Evolutionary conservation across 2,797 vertebrate species (phyloP).

Genomic region (Steatocranus sp.): DNA sequence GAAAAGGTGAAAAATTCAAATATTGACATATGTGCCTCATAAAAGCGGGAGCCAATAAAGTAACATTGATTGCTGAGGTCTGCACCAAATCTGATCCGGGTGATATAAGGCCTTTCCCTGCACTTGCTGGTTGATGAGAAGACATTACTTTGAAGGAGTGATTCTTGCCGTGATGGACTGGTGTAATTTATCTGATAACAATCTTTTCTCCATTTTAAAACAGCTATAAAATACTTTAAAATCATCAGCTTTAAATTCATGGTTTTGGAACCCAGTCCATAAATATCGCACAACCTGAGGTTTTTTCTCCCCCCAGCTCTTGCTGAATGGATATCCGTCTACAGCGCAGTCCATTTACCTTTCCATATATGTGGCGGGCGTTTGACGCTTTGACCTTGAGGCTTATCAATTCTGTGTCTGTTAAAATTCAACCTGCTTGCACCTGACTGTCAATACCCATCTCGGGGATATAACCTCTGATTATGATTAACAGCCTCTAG

Average conservation of each 20-base stretch:
- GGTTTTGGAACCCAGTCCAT: conserved; percentile 25
- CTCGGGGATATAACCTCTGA: neutral
- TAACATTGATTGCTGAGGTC: conserved; percentile 40
- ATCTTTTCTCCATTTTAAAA: conserved; percentile 53
- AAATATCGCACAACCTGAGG: conserved; percentile 22
- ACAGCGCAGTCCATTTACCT: neutral
- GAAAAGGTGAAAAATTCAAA: conserved; percentile 36
- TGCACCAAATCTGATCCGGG: conserved; percentile 4
- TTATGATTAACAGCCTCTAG: conserved; percentile 31
- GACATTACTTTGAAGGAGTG: conserved; percentile 41
- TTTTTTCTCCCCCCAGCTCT: neutral
- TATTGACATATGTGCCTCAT: conserved; percentile 37
- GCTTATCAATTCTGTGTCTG: conserved; percentile 25
- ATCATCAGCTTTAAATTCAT: conserved; percentile 51
- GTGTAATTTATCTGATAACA: conserved; percentile 52
- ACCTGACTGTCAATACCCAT: conserved; percentile 28
- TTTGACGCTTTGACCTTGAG: conserved; percentile 22
- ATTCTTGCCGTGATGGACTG: conserved; percentile 26
- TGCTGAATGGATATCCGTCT: conserved; percentile 2
- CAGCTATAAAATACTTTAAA: conserved; percentile 50
- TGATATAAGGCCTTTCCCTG: conserved; percentile 2
- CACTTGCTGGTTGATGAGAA: conserved; percentile 10
- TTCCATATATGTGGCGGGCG: neutral
- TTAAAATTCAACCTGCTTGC: conserved; percentile 29
- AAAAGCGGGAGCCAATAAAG: conserved; percentile 29